phyloP scores from a whole-genome alignment of 2,797 vertebrate genomes.

The Hippopotamyrus pictus region DNA sequence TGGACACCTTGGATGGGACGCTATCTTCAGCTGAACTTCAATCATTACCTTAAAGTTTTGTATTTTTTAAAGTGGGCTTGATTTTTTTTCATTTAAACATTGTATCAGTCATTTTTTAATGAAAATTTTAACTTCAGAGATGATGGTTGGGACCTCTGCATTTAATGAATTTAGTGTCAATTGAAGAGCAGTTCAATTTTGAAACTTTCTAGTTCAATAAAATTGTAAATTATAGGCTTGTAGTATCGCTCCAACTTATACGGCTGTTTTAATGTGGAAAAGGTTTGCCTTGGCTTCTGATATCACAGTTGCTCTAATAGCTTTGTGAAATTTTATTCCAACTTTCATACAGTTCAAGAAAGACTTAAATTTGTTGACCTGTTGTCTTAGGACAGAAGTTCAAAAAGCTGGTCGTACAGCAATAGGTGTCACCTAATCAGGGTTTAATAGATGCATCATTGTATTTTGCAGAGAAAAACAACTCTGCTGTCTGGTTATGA shows the following conservation, averaged over 20 bases:
- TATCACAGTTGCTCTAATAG: not conserved
- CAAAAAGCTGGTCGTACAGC: not conserved
- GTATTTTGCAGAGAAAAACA: not conserved
- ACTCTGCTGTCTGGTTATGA: not conserved
- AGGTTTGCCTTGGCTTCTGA: not conserved
- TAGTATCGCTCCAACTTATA: not conserved
- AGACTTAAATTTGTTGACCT: not conserved
- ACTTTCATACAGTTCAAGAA: not conserved
- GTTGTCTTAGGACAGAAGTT: not conserved
- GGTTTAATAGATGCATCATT: not conserved
- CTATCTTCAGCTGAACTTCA: not conserved
- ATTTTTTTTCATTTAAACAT: not conserved
- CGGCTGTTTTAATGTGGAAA: not conserved
- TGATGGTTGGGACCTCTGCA: not conserved
- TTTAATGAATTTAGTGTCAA: not conserved
- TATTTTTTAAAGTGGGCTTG: not conserved
- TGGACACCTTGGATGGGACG: not conserved
- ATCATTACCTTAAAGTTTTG: not conserved
- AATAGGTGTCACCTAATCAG: not conserved
- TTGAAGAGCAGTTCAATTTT: not conserved
- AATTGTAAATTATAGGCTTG: not conserved
- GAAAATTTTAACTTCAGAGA: not conserved
- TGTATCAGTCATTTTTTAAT: not conserved
- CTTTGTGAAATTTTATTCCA: not conserved
- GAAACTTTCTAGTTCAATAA: not conserved